Evolutionary conservation across 2,113 vertebrate genomes (phyloP), one percentile per base, ranked within the genome.

Genomic region (Lycocorax pyrrhopterus): DNA sequence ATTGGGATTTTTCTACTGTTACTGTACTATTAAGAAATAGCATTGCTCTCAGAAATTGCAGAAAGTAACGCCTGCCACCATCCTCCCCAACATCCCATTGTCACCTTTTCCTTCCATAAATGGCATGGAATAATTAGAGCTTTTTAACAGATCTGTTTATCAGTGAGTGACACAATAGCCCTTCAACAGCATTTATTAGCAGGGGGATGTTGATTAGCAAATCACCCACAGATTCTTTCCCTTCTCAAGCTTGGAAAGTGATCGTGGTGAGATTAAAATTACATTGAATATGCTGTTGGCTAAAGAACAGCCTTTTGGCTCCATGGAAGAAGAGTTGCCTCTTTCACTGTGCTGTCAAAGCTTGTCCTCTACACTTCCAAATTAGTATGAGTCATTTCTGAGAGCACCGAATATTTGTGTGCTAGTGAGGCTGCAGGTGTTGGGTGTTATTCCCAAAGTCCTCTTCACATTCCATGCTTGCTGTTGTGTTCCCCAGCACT

Each of bases 351-450:
- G n/a, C 74, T 92, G 85, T 87, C 93, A 92, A 87, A 96, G 16
- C 64, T 72, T 86, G 91, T 71, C 60, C 59, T 90, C 67, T 76
- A 33, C 68, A 35, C 63, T 82, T 84, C 51, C 59, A 87, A 91
- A 95, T 76, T 71, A 78, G 26, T 12, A 41, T 58, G 63, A 88
- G 82, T 91, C 23, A 84, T 69, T 91, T 90, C 58, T 90, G 58
- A 84, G 71, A 81, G n/a, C 59, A 32, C 41, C 59, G 58, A 82
- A 29, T 80, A 86, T 71, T 66, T 80, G 49, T 32, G 62, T 72
- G 58, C 49, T 56, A 33, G 76, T 39, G 76, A 77, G 59, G 41
- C 53, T 96, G 82, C 84, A 96, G 82, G 68, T 90, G 87, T 63
- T 20, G 11, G 39, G 18, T 81, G 56, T 84, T 84, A 95, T 90